phyloP scores from a whole-genome alignment of 1,140 invertebrate species.

The Ceratina japonica region DNA sequence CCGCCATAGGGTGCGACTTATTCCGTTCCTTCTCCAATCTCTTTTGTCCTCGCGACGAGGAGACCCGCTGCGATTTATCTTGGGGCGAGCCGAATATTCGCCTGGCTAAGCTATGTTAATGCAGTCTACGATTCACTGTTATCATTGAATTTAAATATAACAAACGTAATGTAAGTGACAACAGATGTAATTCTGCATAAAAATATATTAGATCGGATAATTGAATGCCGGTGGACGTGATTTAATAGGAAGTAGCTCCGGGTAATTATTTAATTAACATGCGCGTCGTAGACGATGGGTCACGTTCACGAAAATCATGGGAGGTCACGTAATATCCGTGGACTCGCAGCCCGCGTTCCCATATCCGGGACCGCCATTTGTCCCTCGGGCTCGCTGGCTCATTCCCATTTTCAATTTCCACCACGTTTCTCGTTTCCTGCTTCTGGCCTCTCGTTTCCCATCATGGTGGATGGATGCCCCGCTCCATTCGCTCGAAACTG shows the following conservation, averaged over 20 bases:
- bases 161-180: too few species aligned
- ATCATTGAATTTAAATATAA: too few species aligned
- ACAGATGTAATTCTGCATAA: too few species aligned
- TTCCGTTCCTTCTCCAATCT: conserved; percentile 29
- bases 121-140: too few species aligned
- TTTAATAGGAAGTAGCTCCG: not conserved
- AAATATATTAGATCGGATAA: too few species aligned
- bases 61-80: not conserved
- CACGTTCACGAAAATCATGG: conserved; percentile 45
- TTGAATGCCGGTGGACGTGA: too few species aligned
- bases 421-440: conserved; percentile 79
- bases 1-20: conserved; percentile 44
- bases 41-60: conserved; percentile 9
- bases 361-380: conserved; percentile 69
- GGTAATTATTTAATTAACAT: not conserved
- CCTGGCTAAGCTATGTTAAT: too few species aligned
- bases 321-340: conserved; percentile 73
- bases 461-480: conserved; percentile 41
- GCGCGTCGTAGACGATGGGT: not conserved
- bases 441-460: conserved; percentile 37
- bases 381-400: conserved; percentile 62
- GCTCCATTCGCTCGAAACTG: conserved; percentile 42
- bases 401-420: conserved; percentile 80
- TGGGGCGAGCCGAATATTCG: not conserved
- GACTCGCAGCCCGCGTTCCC: conserved; percentile 60